These are phyloP conservation scores for Alectoris magna DNA, from an alignment of 2,797 vertebrate genomes.

Conservation along the genomic window DNA sequence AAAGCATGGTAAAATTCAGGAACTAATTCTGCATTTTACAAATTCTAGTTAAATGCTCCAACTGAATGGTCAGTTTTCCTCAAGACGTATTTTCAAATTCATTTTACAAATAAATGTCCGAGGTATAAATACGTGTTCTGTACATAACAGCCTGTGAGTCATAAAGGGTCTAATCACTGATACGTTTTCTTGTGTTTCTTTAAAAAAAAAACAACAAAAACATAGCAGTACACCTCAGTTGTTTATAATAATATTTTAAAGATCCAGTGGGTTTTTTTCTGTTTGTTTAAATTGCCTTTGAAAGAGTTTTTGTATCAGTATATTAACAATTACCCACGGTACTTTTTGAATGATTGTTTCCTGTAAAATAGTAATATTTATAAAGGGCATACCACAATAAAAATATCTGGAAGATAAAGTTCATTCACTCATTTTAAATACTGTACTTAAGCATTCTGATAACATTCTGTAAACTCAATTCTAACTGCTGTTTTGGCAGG, in stretches of 20 bases:
- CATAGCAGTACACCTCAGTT: background rate
- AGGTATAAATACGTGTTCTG: background rate
- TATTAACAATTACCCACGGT: background rate
- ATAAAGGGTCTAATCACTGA: background rate
- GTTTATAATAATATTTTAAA: background rate
- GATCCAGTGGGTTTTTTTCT: too few relatives aligned
- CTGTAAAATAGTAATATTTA: background rate
- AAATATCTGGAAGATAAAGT: background rate
- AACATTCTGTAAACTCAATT: background rate
- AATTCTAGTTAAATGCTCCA: background rate
- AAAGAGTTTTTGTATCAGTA: background rate
- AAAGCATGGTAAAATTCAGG: background rate
- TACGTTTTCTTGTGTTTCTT: background rate
- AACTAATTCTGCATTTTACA: background rate
- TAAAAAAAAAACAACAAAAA: fast-evolving
- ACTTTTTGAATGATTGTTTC: background rate
- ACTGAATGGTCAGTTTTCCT: background rate
- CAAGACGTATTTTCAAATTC: background rate
- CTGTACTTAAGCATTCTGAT: background rate
- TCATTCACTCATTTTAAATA: background rate
- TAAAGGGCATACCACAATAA: background rate
- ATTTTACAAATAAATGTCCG: background rate
- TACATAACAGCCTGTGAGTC: background rate
- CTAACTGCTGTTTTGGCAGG: background rate
- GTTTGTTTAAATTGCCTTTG: background rate